A percentile compares a stretch with the other conserved stretches of the same genome.
These are phyloP conservation scores for Cheilosia vernalis DNA, from an alignment of 2,888 invertebrate species.

Conservation along the genomic window DNA sequence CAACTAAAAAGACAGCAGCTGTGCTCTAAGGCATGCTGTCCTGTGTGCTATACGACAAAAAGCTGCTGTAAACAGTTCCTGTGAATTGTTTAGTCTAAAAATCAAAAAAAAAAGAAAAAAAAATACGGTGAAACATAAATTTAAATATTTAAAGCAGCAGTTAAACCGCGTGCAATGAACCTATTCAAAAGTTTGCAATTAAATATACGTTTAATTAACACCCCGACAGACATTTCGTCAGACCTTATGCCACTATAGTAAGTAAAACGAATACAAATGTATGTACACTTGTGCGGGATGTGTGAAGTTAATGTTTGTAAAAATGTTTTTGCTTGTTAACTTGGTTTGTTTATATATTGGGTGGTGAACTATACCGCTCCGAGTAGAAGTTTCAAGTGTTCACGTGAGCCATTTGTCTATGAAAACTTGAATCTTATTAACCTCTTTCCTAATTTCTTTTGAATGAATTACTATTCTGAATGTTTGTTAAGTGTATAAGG, in stretches of 20 bases:
- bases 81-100: slow-evolving; percentile 21
- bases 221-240: slow-evolving; percentile 26
- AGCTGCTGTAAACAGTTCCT: neutral
- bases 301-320: neutral
- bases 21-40: slow-evolving; percentile 36
- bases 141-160: slow-evolving; percentile 3
- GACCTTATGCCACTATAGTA: slow-evolving; percentile 57
- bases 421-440: too few species aligned
- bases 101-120: neutral
- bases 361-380: too few species aligned
- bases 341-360: neutral
- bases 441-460: too few species aligned
- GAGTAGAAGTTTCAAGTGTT: too few species aligned
- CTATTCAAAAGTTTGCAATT: slow-evolving; percentile 55
- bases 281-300: neutral
- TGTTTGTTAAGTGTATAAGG: too few species aligned
- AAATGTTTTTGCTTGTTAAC: neutral
- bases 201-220: slow-evolving; percentile 36
- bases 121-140: neutral
- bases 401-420: too few species aligned
- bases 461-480: too few species aligned
- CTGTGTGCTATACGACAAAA: neutral
- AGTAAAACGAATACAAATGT: slow-evolving; percentile 14
- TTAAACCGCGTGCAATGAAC: slow-evolving; percentile 39
- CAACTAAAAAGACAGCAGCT: slow-evolving; percentile 45